Conservation (phyloP, 2,113 vertebrate species). For the Sinosuthora webbiana region DNA sequence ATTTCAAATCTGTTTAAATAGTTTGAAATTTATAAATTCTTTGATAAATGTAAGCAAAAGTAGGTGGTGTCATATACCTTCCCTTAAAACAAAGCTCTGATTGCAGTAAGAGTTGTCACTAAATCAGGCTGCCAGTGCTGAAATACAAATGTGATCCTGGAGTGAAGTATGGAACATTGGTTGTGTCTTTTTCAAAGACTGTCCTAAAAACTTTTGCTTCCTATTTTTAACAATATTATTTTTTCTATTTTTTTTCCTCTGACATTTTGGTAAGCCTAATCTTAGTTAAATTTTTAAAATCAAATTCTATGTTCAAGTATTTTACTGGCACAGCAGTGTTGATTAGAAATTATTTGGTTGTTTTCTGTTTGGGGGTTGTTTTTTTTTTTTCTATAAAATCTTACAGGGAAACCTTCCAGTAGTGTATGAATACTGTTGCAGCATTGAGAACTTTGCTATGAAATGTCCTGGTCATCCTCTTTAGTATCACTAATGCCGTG, state of each 20-base stretch:
- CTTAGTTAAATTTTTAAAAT: neutral
- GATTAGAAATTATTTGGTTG: neutral
- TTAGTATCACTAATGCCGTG: neutral
- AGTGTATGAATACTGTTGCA: neutral
- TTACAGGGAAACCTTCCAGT: neutral
- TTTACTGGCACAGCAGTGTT: neutral
- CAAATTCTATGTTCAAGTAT: neutral
- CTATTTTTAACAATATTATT: neutral
- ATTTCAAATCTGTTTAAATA: neutral
- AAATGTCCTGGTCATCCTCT: neutral
- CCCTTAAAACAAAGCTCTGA: neutral
- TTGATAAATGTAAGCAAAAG: neutral
- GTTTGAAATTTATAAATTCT: neutral
- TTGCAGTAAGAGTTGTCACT: neutral
- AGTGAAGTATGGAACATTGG: neutral
- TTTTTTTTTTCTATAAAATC: neutral
- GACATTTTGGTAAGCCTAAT: neutral
- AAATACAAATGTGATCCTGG: neutral
- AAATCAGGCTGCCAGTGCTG: neutral
- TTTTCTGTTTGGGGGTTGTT: neutral
- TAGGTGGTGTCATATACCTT: neutral
- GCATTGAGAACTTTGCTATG: neutral
- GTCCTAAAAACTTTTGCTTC: neutral
- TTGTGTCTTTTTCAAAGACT: neutral
- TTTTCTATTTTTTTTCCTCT: neutral